phyloP scores from a whole-genome alignment of 2,797 vertebrate species.

The Hipposideros larvatus region DNA sequence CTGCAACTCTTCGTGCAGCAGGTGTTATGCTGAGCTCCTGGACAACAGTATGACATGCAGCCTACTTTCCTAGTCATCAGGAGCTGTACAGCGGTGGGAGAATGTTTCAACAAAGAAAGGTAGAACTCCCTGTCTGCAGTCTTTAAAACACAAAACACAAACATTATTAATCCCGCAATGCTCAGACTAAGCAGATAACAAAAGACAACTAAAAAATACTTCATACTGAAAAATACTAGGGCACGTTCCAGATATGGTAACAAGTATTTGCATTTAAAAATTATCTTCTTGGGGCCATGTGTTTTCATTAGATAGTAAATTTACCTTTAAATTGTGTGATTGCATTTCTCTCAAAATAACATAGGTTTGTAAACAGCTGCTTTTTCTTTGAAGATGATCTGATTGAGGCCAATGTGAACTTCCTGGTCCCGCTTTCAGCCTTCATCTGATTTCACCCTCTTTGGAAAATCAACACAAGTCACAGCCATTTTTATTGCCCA shows the following conservation, averaged over 20 bases:
- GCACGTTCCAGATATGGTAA: not conserved
- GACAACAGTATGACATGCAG: not conserved
- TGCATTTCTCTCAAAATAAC: not conserved
- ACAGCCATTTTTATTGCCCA: slow-evolving; percentile 41
- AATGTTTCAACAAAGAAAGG: not conserved
- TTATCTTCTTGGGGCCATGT: not conserved
- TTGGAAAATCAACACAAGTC: slow-evolving; percentile 33
- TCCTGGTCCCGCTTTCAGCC: not conserved
- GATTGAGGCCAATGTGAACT: not conserved
- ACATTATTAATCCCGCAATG: not conserved
- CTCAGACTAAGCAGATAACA: not conserved
- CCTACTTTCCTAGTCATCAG: not conserved
- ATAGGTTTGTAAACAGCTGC: not conserved
- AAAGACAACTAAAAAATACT: not conserved
- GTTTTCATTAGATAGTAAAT: slow-evolving; percentile 25
- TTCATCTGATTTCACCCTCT: slow-evolving; percentile 30
- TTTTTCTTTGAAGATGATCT: not conserved
- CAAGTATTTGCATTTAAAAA: not conserved
- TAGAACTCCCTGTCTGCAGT: not conserved
- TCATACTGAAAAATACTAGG: not conserved
- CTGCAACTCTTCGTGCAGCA: not conserved
- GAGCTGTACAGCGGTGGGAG: not conserved
- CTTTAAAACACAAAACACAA: not conserved
- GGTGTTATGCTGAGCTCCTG: not conserved
- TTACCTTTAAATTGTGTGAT: not conserved